Base-by-base conservation (phyloP, 2,113 vertebrate genomes). In the Gallinago paraguaiae region DNA sequence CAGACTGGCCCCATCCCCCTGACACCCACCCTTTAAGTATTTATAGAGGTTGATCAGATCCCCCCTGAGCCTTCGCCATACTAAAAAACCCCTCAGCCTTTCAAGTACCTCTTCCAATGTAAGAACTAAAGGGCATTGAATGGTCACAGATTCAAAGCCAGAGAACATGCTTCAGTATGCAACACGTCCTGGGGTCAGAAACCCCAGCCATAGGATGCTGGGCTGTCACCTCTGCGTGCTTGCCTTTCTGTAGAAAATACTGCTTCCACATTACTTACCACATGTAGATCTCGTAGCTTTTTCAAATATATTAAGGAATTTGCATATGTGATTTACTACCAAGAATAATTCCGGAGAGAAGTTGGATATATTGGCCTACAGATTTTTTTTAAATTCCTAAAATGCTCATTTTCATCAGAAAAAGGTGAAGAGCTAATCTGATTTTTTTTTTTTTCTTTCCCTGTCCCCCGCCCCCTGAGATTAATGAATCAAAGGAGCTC, bases 391-490 rank as follows among this genome's bases (percentile, higher is more conserved):
- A 10, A 57, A 63, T 59, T 33, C 75, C 22, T 25, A 35, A 75
- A 79, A 30, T 27, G 8, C 13, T 56, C n/a, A 7, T 30, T 31
- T 50, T 68, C 13, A 17, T 56, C 39, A 48, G 24, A 17, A 46
- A 67, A 76, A 43, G 13, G 18, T 37, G 39, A 56, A 81, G 37
- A 35, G 2, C 19, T 77, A 17, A 51, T 53, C 10, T 48, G 24
- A 17, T 46, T 5, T 17, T 18, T 23, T 27, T 16, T 6, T 13
- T 46, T 46, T 10, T 8, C 2, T 20, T 37, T 45, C 7, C 7
- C 11, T 17, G 12, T 9, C 16, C 18, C 2, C 4, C 2, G 1
- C 7, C 2, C 14, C 23, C 23, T 6, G 4, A 61, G 25, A 7
- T 18, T 27, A 33, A 64, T 30, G n/a, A 39, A 19, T 37, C 35